phyloP scores from a whole-genome alignment of 2,888 invertebrate genomes.

The Theristus sp. region DNA sequence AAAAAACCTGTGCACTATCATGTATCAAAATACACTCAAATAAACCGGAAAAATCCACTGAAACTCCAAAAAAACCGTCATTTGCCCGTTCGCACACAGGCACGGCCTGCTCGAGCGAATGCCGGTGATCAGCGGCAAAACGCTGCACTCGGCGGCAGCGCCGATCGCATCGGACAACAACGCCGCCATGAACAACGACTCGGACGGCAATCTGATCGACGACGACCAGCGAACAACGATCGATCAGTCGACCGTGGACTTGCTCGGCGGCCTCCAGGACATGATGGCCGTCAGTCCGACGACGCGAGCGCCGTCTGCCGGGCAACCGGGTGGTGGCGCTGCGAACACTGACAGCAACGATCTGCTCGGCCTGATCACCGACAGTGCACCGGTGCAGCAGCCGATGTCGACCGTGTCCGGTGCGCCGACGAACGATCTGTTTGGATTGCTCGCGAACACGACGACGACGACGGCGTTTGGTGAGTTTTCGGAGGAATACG shows the following conservation, averaged over 20 bases:
- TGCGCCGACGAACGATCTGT: conserved; percentile 5
- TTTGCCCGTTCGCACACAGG: no score
- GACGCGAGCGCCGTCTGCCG: no score
- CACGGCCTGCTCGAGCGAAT: conserved; percentile 79
- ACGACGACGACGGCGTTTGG: no score
- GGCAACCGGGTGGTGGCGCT: background rate
- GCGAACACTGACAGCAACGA: conserved; percentile 55
- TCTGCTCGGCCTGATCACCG: conserved; percentile 64
- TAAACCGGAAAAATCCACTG: no score
- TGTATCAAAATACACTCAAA: no score
- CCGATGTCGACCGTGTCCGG: background rate
- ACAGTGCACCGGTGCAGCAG: conserved; percentile 26
- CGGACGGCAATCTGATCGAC: no score
- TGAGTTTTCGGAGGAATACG: no score
- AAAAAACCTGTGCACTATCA: no score
- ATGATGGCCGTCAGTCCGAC: no score
- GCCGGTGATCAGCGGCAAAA: conserved; percentile 65
- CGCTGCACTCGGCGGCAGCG: conserved; percentile 23
- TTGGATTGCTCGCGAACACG: background rate
- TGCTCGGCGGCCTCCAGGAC: background rate
- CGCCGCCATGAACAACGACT: conserved; percentile 7
- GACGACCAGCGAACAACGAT: background rate
- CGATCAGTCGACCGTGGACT: background rate
- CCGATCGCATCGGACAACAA: conserved; percentile 13
- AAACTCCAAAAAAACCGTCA: no score